phyloP scores from a whole-genome alignment of 2,113 vertebrate species.

The Tetraodon nigroviridis region DNA sequence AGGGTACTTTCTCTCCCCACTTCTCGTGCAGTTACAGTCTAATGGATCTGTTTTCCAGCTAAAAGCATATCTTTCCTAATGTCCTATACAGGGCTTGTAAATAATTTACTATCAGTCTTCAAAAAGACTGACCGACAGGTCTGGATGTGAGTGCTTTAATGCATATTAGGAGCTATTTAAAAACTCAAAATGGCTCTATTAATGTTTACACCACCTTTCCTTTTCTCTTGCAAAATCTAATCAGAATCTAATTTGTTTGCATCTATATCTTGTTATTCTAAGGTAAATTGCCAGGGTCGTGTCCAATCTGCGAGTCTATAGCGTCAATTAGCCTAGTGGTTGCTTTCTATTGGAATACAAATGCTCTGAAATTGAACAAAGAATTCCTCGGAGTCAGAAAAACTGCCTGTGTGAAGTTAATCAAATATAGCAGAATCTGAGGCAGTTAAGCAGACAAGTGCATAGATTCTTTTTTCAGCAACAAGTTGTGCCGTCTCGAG shows the following conservation, averaged over 20 bases:
- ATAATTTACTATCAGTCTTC: conserved; percentile 52
- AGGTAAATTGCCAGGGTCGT: conserved; percentile 19
- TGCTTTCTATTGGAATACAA: conserved; percentile 29
- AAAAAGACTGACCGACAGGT: conserved; percentile 33
- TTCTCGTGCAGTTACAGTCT: conserved; percentile 46
- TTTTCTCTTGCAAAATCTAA: conserved; percentile 3
- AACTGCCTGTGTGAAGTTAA: conserved; percentile 20
- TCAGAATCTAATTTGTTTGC: conserved; percentile 1
- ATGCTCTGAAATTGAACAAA: conserved; percentile 15
- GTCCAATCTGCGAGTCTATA: conserved; percentile 12
- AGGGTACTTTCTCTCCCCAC: conserved; percentile 20
- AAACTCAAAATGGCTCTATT: background rate
- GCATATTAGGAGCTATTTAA: background rate
- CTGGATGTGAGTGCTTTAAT: conserved; percentile 17
- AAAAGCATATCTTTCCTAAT: conserved; percentile 52
- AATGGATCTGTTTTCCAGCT: conserved; percentile 65
- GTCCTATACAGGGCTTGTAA: conserved; percentile 51
- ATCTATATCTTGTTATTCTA: conserved; percentile 9
- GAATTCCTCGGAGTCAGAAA: conserved; percentile 16
- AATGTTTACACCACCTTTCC: conserved; percentile 4
- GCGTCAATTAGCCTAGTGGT: conserved; percentile 17
- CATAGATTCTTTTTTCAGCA: conserved; percentile 5
- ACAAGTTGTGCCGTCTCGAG: conserved; percentile 16
- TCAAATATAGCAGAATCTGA: conserved; percentile 5
- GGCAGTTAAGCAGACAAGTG: conserved; percentile 9